Percentiles rank a stretch among this genome's conserved stretches.
Evolutionary conservation across 1,140 invertebrate genomes (phyloP).

Genomic region (Parapsyche elsis): DNA sequence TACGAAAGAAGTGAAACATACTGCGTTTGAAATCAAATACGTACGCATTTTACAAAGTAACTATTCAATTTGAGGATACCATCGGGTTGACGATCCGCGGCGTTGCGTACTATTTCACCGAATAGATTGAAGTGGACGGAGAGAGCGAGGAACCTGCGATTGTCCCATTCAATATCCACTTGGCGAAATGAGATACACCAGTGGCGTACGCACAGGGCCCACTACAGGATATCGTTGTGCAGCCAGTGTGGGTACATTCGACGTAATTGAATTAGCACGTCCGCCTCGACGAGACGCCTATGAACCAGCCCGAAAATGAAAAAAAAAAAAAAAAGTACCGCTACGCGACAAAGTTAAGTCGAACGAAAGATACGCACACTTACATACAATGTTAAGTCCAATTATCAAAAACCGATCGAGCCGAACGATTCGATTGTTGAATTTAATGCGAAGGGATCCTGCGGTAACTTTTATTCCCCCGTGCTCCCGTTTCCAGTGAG

Average conservation of each 20-base stretch:
- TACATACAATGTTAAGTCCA: too few relatives aligned
- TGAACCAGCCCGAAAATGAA: not conserved
- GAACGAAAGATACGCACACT: too few relatives aligned
- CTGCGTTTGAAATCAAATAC: too few relatives aligned
- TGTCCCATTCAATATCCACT: slow-evolving; percentile 43
- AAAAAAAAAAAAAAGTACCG: too few relatives aligned
- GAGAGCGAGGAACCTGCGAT: slow-evolving; percentile 24
- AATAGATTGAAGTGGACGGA: slow-evolving; percentile 31
- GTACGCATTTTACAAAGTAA: too few relatives aligned
- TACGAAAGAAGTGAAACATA: too few relatives aligned
- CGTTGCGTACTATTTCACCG: slow-evolving; percentile 13
- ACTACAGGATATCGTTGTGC: slow-evolving; percentile 11
- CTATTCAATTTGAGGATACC: too few relatives aligned
- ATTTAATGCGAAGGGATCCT: not conserved
- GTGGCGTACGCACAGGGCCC: slow-evolving; percentile 8
- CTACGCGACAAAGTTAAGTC: not conserved
- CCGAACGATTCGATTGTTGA: not conserved
- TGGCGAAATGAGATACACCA: slow-evolving; percentile 35
- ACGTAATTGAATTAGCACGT: slow-evolving; percentile 30
- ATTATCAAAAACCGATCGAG: not conserved
- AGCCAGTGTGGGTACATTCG: not conserved
- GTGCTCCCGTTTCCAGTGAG: not conserved
- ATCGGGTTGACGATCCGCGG: not conserved
- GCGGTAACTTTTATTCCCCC: not conserved
- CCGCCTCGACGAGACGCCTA: not conserved